Percentiles rank a stretch among this genome's conserved stretches.
phyloP scores from a whole-genome alignment of 2,888 invertebrate species.

The Dryocosmus kuriphilus region DNA sequence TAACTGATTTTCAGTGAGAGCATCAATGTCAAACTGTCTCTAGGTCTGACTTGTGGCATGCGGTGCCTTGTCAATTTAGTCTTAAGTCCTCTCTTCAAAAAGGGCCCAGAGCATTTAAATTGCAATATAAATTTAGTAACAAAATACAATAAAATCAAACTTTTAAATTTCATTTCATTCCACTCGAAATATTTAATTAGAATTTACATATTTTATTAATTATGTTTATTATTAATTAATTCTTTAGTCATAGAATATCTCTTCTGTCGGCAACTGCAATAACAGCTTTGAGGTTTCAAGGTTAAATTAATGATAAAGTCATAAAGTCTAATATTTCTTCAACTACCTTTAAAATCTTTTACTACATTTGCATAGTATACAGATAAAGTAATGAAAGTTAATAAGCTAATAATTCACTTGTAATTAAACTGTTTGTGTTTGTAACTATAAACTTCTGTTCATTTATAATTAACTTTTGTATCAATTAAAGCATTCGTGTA shows the following conservation, averaged over 20 bases:
- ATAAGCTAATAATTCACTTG: background rate
- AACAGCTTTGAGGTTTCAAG: conserved; percentile 19
- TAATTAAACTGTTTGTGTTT: background rate
- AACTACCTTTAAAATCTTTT: background rate
- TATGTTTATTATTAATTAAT: conserved; percentile 18
- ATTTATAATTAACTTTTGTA: background rate
- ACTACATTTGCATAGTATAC: background rate
- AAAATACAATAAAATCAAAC: background rate
- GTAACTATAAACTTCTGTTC: background rate
- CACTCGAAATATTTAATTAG: background rate
- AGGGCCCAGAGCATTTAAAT: background rate
- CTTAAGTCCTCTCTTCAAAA: background rate
- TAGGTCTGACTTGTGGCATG: background rate
- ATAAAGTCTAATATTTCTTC: conserved; percentile 14
- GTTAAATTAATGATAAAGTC: conserved; percentile 18
- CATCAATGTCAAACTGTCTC: conserved; percentile 24
- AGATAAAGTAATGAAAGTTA: background rate
- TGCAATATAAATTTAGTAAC: background rate
- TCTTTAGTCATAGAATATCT: background rate
- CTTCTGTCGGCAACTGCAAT: background rate
- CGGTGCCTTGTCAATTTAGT: background rate
- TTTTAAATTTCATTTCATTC: background rate
- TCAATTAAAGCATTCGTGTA: background rate
- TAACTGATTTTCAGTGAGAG: background rate
- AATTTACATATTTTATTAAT: background rate